Conservation (phyloP, 1,140 invertebrate species). For the Ctenoplectra terminalis region DNA sequence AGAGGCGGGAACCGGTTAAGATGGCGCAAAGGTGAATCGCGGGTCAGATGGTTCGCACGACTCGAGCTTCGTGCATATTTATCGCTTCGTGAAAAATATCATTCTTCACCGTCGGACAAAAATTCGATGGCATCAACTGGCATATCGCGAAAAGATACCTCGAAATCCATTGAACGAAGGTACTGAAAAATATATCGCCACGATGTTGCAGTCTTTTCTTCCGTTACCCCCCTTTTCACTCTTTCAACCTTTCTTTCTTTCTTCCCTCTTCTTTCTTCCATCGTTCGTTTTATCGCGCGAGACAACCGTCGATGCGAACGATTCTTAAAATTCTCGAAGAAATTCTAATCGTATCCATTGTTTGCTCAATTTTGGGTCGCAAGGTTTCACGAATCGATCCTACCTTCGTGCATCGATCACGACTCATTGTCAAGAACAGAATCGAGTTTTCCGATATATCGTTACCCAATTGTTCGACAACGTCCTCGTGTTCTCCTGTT, state of each 20-base stretch:
- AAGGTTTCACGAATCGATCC: no score
- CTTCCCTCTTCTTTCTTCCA: background rate
- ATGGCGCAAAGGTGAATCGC: conserved; percentile 17
- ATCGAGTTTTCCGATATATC: background rate
- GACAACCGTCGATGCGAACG: background rate
- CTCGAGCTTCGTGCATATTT: conserved; percentile 64
- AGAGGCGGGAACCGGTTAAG: background rate
- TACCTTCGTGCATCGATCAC: no score
- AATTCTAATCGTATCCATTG: background rate
- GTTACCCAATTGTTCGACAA: no score
- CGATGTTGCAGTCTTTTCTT: background rate
- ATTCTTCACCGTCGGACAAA: conserved; percentile 53
- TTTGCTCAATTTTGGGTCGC: background rate
- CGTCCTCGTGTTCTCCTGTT: no score
- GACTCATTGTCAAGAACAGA: background rate
- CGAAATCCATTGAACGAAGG: conserved; percentile 72
- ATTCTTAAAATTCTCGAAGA: background rate
- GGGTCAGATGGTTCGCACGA: conserved; percentile 31
- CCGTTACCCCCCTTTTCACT: background rate
- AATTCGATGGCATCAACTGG: background rate
- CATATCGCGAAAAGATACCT: conserved; percentile 58
- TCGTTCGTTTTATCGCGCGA: background rate
- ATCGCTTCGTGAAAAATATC: conserved; percentile 69
- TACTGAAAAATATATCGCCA: conserved; percentile 55
- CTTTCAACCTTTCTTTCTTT: background rate